Evolutionary conservation across 1,140 invertebrate species (phyloP).

Genomic region (Physella acuta): DNA sequence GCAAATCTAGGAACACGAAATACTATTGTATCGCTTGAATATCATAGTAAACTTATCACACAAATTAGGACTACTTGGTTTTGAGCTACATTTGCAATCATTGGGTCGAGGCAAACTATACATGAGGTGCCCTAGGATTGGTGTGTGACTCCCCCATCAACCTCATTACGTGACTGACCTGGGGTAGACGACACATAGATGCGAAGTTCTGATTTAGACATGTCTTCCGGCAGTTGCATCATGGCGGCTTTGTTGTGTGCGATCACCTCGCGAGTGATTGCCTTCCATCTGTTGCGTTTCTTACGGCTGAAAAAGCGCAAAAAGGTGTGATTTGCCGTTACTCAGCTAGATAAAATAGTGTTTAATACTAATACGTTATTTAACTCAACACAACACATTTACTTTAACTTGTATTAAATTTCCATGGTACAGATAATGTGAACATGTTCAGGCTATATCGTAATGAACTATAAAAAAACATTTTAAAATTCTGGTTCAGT

Average conservation of each 20-base stretch:
- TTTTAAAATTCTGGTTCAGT: neutral
- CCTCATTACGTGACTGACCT: too few species aligned
- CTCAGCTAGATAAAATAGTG: too few species aligned
- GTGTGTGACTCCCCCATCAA: too few species aligned
- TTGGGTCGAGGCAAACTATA: neutral
- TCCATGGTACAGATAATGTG: neutral
- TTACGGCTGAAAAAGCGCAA: slow-evolving; percentile 2
- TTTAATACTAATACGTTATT: neutral
- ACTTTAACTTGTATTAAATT: neutral
- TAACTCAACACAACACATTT: neutral
- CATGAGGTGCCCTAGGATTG: neutral
- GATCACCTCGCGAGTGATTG: slow-evolving; percentile 23
- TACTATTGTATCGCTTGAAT: neutral
- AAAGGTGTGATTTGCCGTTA: too few species aligned
- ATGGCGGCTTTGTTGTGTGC: slow-evolving; percentile 24
- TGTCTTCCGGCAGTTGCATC: slow-evolving; percentile 20
- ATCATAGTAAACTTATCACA: neutral
- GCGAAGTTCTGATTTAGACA: slow-evolving; percentile 29
- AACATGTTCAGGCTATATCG: neutral
- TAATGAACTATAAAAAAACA: neutral
- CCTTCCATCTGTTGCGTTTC: slow-evolving; percentile 23
- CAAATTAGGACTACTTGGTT: neutral
- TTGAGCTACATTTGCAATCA: neutral
- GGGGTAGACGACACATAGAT: slow-evolving; percentile 32
- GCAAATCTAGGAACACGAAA: slow-evolving; percentile 24